Evolutionary conservation across 2,113 vertebrate genomes (phyloP).

Genomic region (Alectura lathami): DNA sequence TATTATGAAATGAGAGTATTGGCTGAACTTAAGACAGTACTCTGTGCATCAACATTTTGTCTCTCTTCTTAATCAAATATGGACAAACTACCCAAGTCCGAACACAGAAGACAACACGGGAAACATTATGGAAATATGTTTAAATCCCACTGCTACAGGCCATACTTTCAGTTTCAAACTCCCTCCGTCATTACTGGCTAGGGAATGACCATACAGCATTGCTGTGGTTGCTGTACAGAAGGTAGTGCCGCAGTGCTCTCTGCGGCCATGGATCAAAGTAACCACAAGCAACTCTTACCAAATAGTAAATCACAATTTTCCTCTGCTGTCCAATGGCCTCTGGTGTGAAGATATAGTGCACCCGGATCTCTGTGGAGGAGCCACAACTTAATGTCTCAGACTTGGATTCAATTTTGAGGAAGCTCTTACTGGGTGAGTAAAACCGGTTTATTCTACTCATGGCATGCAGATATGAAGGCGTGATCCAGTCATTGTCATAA

Average conservation of each 20-base stretch:
- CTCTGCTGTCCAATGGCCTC: constrained; percentile 11
- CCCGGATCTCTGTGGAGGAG: not conserved
- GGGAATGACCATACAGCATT: not conserved
- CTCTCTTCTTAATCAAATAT: not conserved
- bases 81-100: not conserved
- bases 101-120: not conserved
- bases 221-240: not conserved
- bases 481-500: constrained; percentile 51
- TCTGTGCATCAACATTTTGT: not conserved
- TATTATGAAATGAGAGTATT: not conserved
- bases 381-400: constrained; percentile 51
- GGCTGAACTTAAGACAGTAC: not conserved
- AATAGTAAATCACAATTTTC: constrained; percentile 67
- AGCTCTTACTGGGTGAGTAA: constrained; percentile 77
- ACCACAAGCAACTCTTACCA: constrained; percentile 71
- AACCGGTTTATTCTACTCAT: not conserved
- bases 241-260: not conserved
- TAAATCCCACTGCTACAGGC: not conserved
- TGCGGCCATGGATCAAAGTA: not conserved
- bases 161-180: not conserved
- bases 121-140: not conserved
- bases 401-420: constrained; percentile 64
- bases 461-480: not conserved
- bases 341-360: constrained; percentile 70
- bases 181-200: not conserved